Evolutionary conservation across 2,797 vertebrate genomes (phyloP), one percentile per base, ranked within the genome.

Genomic region (Rhinoraja longicauda): DNA sequence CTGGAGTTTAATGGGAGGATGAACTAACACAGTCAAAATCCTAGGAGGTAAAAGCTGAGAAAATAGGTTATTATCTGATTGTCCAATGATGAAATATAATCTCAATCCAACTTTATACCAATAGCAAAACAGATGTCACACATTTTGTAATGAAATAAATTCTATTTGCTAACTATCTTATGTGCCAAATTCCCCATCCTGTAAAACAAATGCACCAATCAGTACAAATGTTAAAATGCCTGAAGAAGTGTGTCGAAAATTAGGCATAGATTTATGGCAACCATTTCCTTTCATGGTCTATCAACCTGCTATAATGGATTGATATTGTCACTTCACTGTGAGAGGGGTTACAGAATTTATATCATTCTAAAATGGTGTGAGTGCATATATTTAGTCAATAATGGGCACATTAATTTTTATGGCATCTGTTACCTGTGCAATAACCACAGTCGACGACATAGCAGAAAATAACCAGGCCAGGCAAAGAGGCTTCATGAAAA

Each of bases 261-360:
- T 67, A 67, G 62, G n/a, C 62, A 36, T 62, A 88, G 62, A 88
- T 88, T 88, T 88, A 88, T 67, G 84, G 62, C n/a, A 88, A 21
- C 59, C 59, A 67, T 88, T 88, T 88, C 84, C 62, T 64, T 88
- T 36, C 62, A 88, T 17, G 59, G 84, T 8, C 59, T 32, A 36
- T 21, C n/a, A 64, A 32, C 17, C 84, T 36, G 59, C 59, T 32
- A 64, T 36, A 88, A 88, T 64, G 84, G 84, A 64, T 88, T 67
- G 17, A 67, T 67, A 64, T 17, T 67, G 6, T 67, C 29, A 67
- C 57, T 67, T 32, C 17, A 17, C 84, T 67, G 59, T 19, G 19
- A 62, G n/a, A 67, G n/a, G 32, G 84, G 62, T 36, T 88, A n/a
- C 36, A 26, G 17, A 8, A 88, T 88, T 36, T 36, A 67, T 88